Evolutionary conservation across 2,797 vertebrate species (phyloP).

Genomic region (Mallotus villosus): DNA sequence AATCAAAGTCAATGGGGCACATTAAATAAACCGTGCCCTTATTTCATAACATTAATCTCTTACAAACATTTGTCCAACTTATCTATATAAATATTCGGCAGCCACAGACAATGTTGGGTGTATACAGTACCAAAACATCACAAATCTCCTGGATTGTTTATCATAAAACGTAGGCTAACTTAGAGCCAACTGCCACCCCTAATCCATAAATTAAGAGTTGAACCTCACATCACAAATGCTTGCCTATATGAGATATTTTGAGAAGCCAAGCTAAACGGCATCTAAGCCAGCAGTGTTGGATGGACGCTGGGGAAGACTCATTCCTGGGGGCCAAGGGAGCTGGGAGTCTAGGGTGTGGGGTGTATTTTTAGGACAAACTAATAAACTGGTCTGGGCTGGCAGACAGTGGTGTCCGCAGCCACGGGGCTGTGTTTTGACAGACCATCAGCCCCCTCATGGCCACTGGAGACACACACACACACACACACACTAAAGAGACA

Average conservation of each 20-base stretch:
- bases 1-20: constrained; percentile 46
- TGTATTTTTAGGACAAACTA: constrained; percentile 72
- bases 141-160: constrained; percentile 21
- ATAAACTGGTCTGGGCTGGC: constrained; percentile 72
- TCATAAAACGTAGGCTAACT: constrained; percentile 13
- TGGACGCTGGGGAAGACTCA: constrained; percentile 56
- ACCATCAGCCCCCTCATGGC: constrained; percentile 42
- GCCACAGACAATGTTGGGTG: constrained; percentile 3
- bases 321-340: constrained; percentile 61
- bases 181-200: not conserved
- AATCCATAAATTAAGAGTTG: constrained; percentile 10
- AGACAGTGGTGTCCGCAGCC: constrained; percentile 62
- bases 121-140: constrained; percentile 2
- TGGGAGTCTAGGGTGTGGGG: constrained; percentile 37
- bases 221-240: constrained; percentile 20
- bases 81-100: constrained; percentile 4
- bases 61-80: constrained; percentile 40
- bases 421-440: constrained; percentile 63
- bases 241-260: constrained; percentile 50
- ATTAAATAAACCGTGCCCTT: constrained; percentile 53
- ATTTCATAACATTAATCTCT: constrained; percentile 31
- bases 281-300: constrained; percentile 33
- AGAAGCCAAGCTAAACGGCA: constrained; percentile 24
- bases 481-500: not conserved
- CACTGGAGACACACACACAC: constrained; percentile 30